Percentiles rank a stretch among this genome's conserved stretches.
These are phyloP conservation scores for Leptobrachium leishanense DNA, from an alignment of 2,113 vertebrate species.

Conservation along the genomic window DNA sequence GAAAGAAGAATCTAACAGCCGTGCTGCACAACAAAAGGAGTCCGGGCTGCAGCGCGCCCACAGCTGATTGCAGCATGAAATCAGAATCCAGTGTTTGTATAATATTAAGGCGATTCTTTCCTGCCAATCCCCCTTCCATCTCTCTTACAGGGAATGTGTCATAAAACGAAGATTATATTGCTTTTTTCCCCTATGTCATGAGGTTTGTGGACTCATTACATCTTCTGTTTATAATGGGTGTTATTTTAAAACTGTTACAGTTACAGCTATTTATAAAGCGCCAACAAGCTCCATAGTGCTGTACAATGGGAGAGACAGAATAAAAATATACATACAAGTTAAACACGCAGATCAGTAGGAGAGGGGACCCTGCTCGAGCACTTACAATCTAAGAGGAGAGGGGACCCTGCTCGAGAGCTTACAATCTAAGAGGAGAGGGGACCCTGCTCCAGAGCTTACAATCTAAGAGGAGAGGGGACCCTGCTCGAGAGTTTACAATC, in stretches of 20 bases:
- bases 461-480: too few species aligned
- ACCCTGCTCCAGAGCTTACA: too few species aligned
- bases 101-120: not conserved
- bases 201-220: not conserved
- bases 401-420: too few species aligned
- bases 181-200: not conserved
- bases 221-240: not conserved
- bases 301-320: too few species aligned
- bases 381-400: too few species aligned
- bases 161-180: not conserved
- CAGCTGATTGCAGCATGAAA: not conserved
- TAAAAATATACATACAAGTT: too few species aligned
- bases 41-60: not conserved
- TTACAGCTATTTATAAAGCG: too few species aligned
- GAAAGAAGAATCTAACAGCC: not conserved
- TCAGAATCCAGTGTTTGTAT: not conserved
- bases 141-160: not conserved
- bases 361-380: too few species aligned
- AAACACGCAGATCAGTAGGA: too few species aligned
- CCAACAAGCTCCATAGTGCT: too few species aligned
- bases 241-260: constrained; percentile 1
- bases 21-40: not conserved
- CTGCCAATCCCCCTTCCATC: not conserved
- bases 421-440: too few species aligned
- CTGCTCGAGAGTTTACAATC: too few species aligned